These are phyloP conservation scores for Drosophila parabipectinata DNA, from an alignment of 1,140 invertebrate genomes.

Conservation along the genomic window DNA sequence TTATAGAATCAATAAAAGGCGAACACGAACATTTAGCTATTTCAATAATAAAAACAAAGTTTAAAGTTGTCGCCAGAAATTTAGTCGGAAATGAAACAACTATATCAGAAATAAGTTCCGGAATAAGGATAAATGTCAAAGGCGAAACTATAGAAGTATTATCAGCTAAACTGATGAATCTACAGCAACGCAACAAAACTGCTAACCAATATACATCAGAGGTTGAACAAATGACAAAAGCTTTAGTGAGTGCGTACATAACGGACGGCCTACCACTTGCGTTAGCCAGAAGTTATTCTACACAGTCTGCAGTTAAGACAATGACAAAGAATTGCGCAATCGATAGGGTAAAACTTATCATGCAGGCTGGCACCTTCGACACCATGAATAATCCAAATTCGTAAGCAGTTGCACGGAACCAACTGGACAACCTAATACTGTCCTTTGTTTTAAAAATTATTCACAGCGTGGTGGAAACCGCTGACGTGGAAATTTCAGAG, in stretches of 20 bases:
- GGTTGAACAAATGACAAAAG: too few relatives aligned
- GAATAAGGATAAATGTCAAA: too few relatives aligned
- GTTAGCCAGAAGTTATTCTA: constrained; percentile 23
- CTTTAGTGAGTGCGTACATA: neutral
- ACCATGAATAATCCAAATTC: constrained; percentile 33
- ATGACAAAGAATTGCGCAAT: constrained; percentile 27
- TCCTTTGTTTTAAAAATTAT: constrained; percentile 6
- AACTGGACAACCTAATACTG: constrained; percentile 23
- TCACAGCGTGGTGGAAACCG: neutral
- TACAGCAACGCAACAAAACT: too few relatives aligned
- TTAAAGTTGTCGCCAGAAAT: too few relatives aligned
- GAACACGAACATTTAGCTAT: too few relatives aligned
- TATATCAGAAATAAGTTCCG: too few relatives aligned
- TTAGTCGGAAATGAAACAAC: too few relatives aligned
- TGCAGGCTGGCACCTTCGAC: constrained; percentile 18
- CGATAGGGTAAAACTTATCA: constrained; percentile 14
- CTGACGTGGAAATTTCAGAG: constrained; percentile 2
- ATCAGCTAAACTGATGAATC: too few relatives aligned
- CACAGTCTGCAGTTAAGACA: constrained; percentile 11
- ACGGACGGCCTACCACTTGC: constrained; percentile 1
- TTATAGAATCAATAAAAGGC: too few relatives aligned
- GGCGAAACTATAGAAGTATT: too few relatives aligned
- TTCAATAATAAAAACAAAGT: too few relatives aligned
- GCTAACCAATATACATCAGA: too few relatives aligned
- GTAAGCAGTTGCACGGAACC: constrained; percentile 38